Base-by-base conservation (phyloP, 2,113 vertebrate genomes). In the Canis aureus region DNA sequence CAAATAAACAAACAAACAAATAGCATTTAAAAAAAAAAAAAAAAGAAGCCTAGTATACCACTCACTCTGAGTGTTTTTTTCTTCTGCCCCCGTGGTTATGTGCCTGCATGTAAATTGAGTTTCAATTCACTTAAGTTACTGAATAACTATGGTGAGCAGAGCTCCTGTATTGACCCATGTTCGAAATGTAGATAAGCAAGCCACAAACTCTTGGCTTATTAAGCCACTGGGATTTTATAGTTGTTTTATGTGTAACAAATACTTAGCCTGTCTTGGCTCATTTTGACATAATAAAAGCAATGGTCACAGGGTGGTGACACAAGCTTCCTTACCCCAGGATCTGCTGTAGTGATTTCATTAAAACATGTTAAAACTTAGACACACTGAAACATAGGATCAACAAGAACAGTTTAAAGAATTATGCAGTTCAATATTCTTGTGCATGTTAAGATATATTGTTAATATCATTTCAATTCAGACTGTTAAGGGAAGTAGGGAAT, bases 291-390 rank as follows among this genome's bases (percentile, higher is more conserved):
- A 85, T 15, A 92, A 38, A 85, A 69, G 84, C n/a, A n/a, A n/a
- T 74, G 59, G 78, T 81, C 20, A 73, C 22, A 74, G 53, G 7
- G 2, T 19, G 22, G 74, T 60, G 32, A 32, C n/a, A 38, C 3
- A 11, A 49, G 11, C 3, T 90, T 93, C 3, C 35, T 86, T 83
- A 69, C 15, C 76, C 87, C 19, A n/a, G 38, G 9, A 91, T 49
- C 38, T 60, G 19, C 19, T 66, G 0, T 35, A 49, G 9, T 76
- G n/a, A 87, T 57, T 69, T 76, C 7, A 84, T 80, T 81, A 43
- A 93, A 62, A 76, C 2, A 88, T 71, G 35, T 32, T 43, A 94
- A 89, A 53, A 85, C 49, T 89, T 51, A 96, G 51, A 92, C 71
- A 32, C 7, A 59, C 6, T 89, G 5, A 92, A 92, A 90, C 13